These are phyloP conservation scores for Erannis defoliaria DNA, from an alignment of 2,888 invertebrate genomes.

Conservation along the genomic window DNA sequence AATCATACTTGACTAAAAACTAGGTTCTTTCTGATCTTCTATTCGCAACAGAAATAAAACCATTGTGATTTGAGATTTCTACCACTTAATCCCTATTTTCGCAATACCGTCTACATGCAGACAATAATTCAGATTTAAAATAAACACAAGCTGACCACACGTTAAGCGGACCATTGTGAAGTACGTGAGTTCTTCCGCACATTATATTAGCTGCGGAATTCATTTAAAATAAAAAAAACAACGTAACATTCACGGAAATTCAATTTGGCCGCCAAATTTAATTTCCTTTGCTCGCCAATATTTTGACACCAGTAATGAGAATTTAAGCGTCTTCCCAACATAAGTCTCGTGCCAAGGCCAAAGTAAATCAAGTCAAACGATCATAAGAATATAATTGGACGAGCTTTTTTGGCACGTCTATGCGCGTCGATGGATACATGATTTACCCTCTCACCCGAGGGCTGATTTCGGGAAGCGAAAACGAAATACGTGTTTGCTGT, in stretches of 20 bases:
- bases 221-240: constrained; percentile 6
- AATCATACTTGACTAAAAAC: too few species aligned
- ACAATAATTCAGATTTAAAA: too few species aligned
- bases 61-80: not conserved
- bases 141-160: too few species aligned
- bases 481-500: constrained; percentile 23
- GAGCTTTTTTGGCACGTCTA: constrained; percentile 37
- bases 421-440: constrained; percentile 30
- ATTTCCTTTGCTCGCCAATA: constrained; percentile 48
- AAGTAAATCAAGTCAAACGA: constrained; percentile 56
- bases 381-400: constrained; percentile 66
- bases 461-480: constrained; percentile 24
- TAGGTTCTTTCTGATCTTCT: too few species aligned
- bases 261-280: constrained; percentile 44
- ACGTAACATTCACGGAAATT: constrained; percentile 21
- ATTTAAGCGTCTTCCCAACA: constrained; percentile 48
- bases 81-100: not conserved
- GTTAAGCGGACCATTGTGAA: constrained; percentile 8
- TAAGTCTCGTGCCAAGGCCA: constrained; percentile 55
- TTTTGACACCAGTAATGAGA: constrained; percentile 55
- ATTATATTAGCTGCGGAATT: constrained; percentile 9
- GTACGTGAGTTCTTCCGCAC: constrained; percentile 1
- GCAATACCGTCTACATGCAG: too few species aligned
- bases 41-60: too few species aligned
- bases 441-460: constrained; percentile 26